Percentiles rank a stretch among this genome's conserved stretches.
Conservation (phyloP, 2,113 vertebrate species). For the Pithys albifrons region DNA sequence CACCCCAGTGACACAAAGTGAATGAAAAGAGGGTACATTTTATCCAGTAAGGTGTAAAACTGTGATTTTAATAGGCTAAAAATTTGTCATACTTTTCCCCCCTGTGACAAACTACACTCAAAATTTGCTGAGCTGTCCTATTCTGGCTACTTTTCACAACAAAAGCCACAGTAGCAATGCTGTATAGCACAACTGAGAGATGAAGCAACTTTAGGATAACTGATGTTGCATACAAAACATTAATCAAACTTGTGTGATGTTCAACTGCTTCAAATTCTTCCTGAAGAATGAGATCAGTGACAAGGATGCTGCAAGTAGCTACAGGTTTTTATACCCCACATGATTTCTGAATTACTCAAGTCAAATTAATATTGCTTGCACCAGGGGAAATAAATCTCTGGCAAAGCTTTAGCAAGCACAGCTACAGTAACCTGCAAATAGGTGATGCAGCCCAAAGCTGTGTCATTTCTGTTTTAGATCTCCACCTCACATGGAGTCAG, state of each 20-base stretch:
- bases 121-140: neutral
- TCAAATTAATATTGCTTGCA: neutral
- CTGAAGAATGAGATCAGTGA: neutral
- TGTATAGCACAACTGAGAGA: neutral
- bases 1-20: neutral
- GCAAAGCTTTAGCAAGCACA: constrained; percentile 8
- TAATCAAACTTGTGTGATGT: neutral
- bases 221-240: neutral
- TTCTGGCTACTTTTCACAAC: neutral
- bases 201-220: neutral
- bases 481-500: neutral
- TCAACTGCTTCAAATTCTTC: neutral
- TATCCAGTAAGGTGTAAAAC: constrained; percentile 24
- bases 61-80: neutral
- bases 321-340: neutral
- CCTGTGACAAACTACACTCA: neutral
- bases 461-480: neutral
- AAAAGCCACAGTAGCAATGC: neutral
- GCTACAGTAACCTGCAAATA: neutral
- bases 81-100: neutral
- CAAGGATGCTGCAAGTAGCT: neutral
- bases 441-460: neutral
- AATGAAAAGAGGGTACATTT: constrained; percentile 1
- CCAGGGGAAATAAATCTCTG: neutral
- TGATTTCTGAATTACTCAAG: neutral